Percentiles rank a stretch among this genome's conserved stretches.
phyloP scores from a whole-genome alignment of 2,888 invertebrate species.

The Phrixothrix hirtus region DNA sequence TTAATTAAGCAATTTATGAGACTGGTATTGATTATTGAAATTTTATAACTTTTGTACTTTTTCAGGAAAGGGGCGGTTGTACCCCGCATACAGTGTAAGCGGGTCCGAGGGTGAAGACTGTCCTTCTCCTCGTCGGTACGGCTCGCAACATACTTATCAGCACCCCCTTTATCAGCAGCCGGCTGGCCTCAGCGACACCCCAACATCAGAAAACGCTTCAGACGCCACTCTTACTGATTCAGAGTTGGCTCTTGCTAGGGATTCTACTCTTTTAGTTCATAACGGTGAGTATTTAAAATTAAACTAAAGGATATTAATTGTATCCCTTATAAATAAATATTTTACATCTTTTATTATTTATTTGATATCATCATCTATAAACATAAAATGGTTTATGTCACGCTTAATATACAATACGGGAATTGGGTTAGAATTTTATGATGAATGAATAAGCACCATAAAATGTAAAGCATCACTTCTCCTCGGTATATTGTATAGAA shows the following conservation, averaged over 20 bases:
- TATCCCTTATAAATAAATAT: no score
- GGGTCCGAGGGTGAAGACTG: constrained; percentile 72
- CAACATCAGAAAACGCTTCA: constrained; percentile 82
- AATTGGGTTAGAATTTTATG: constrained; percentile 13
- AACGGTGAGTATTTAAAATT: constrained; percentile 80
- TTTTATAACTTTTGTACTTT: constrained; percentile 43
- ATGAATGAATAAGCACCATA: constrained; percentile 10
- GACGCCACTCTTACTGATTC: constrained; percentile 84
- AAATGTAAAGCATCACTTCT: constrained; percentile 10
- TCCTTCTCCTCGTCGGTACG: constrained; percentile 61
- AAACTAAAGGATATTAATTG: background rate
- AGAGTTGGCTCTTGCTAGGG: constrained; percentile 79
- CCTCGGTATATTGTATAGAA: background rate
- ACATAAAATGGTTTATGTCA: constrained; percentile 9
- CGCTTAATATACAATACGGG: constrained; percentile 5
- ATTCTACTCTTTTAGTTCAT: constrained; percentile 79
- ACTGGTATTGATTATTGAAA: background rate
- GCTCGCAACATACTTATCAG: constrained; percentile 59
- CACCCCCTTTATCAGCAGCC: constrained; percentile 58
- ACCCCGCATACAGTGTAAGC: constrained; percentile 79
- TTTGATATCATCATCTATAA: background rate
- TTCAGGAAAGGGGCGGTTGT: constrained; percentile 78
- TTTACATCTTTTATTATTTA: background rate
- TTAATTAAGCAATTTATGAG: background rate
- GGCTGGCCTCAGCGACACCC: constrained; percentile 72